phyloP scores from a whole-genome alignment of 2,113 vertebrate species.

The Hepsetus odoe region DNA sequence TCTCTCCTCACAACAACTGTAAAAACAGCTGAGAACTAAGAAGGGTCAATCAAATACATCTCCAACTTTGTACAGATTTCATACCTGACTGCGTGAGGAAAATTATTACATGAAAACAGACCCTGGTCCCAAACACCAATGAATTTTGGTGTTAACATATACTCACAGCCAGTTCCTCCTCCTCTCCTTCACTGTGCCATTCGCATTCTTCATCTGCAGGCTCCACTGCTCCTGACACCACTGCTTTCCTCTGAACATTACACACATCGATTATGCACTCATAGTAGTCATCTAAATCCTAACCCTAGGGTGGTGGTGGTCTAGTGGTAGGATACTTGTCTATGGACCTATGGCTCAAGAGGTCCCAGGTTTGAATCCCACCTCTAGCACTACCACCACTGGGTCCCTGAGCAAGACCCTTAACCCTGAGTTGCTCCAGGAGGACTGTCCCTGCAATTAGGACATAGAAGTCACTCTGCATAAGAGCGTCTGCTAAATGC shows the following conservation, averaged over 20 bases:
- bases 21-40: not conserved
- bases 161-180: conserved; percentile 92
- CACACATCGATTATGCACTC: not conserved
- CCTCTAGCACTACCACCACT: too few relatives aligned
- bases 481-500: too few relatives aligned
- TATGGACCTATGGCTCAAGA: too few relatives aligned
- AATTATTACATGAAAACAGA: too few relatives aligned
- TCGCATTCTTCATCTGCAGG: conserved; percentile 93
- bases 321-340: too few relatives aligned
- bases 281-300: not conserved
- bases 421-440: too few relatives aligned
- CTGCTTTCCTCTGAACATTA: conserved; percentile 83
- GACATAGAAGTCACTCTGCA: too few relatives aligned
- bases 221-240: conserved; percentile 86
- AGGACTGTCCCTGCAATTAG: too few relatives aligned
- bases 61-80: not conserved
- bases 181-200: conserved; percentile 92
- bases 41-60: not conserved
- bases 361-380: too few relatives aligned
- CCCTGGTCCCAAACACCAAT: not conserved
- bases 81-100: too few relatives aligned
- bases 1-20: not conserved
- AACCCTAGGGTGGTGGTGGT: too few relatives aligned
- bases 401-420: too few relatives aligned
- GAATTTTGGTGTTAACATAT: not conserved